A percentile compares a stretch with the other conserved stretches of the same genome.
Conservation (phyloP, 2,888 invertebrate genomes). For the Agonopterix subpropinquella region DNA sequence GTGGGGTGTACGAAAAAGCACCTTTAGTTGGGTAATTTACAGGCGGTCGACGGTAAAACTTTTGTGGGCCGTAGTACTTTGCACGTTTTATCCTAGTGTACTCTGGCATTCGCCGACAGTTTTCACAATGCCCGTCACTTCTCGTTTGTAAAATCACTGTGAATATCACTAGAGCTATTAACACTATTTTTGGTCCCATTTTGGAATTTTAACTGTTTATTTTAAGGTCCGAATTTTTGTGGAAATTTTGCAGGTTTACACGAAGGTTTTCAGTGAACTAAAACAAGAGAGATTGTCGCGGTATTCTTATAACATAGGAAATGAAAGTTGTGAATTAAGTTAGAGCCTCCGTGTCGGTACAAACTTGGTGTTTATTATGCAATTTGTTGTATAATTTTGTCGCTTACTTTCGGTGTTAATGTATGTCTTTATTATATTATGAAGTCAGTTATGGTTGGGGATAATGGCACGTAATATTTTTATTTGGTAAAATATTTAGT, state of each 20-base stretch:
- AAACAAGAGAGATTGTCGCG: constrained; percentile 35
- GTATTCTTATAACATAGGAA: constrained; percentile 54
- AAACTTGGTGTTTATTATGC: not conserved
- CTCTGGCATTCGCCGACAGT: constrained; percentile 14
- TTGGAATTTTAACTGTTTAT: not conserved
- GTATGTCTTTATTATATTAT: too few species aligned
- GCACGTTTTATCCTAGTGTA: constrained; percentile 48
- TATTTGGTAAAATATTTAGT: too few species aligned
- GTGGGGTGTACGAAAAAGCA: constrained; percentile 50
- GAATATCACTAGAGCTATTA: constrained; percentile 27
- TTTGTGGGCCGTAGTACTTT: constrained; percentile 44
- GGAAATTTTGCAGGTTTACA: not conserved
- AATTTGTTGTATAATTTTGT: not conserved
- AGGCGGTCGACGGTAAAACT: constrained; percentile 48
- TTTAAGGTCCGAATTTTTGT: too few species aligned
- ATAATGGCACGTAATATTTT: too few species aligned
- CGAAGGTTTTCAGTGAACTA: constrained; percentile 39
- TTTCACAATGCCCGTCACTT: constrained; percentile 27
- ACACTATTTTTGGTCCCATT: constrained; percentile 16
- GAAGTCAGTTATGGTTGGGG: too few species aligned
- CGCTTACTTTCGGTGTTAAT: not conserved
- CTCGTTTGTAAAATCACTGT: constrained; percentile 25
- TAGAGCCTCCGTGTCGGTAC: constrained; percentile 28
- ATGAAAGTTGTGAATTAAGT: constrained; percentile 65
- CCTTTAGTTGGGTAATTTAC: constrained; percentile 30